Evolutionary conservation across 2,113 vertebrate genomes (phyloP).

Genomic region (Halichoeres trimaculatus): DNA sequence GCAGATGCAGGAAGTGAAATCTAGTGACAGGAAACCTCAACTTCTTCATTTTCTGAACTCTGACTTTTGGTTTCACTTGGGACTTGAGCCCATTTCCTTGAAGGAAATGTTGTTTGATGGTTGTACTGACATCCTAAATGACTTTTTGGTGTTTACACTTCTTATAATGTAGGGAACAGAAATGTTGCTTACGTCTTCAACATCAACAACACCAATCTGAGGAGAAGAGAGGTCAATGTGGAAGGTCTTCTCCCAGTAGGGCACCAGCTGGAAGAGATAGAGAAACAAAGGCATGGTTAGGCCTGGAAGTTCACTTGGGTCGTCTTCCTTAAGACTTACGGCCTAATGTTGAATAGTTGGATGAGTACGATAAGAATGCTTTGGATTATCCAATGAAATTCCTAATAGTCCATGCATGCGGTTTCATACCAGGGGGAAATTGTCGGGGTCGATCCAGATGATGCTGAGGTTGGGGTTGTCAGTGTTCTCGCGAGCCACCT

Average conservation of each 20-base stretch:
- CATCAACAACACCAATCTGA: conserved; percentile 92
- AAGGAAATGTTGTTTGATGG: too few species aligned
- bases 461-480: conserved; percentile 94
- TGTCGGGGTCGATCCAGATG: conserved; percentile 94
- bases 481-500: conserved; percentile 92
- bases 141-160: neutral
- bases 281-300: conserved; percentile 1
- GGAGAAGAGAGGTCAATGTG: conserved; percentile 89
- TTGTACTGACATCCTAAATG: neutral
- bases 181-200: conserved; percentile 87
- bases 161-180: neutral
- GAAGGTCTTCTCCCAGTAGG: conserved; percentile 95
- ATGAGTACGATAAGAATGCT: too few species aligned
- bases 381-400: neutral
- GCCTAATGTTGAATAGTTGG: too few species aligned
- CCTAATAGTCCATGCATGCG: neutral
- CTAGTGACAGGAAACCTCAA: too few species aligned
- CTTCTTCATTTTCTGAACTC: too few species aligned
- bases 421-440: conserved; percentile 89
- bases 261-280: conserved; percentile 84
- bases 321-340: too few species aligned
- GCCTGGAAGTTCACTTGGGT: too few species aligned
- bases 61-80: too few species aligned
- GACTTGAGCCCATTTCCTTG: too few species aligned
- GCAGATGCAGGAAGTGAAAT: too few species aligned